Evolutionary conservation across 2,113 vertebrate species (phyloP).

Genomic region (Lycocorax pyrrhopterus): DNA sequence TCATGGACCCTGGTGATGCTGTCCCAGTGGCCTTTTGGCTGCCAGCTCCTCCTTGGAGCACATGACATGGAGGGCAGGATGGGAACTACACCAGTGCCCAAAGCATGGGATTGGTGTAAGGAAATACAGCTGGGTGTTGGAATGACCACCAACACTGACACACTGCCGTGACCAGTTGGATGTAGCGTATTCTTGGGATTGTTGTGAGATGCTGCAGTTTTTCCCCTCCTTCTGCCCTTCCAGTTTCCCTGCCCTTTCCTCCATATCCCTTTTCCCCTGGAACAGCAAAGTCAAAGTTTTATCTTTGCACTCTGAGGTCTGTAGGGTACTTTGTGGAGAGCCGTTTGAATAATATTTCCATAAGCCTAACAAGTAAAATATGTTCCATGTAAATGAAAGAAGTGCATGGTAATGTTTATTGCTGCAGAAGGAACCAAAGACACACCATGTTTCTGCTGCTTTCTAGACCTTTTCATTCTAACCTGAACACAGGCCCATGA

Average conservation of each 20-base stretch:
- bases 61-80: neutral
- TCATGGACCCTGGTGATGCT: neutral
- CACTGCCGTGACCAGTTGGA: rapidly evolving
- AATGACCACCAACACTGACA: neutral
- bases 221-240: neutral
- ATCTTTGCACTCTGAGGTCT: neutral
- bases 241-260: neutral
- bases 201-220: neutral
- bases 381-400: slow-evolving; percentile 4
- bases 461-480: neutral
- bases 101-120: neutral
- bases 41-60: neutral
- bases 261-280: neutral
- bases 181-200: neutral
- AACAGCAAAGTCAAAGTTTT: neutral
- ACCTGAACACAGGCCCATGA: neutral
- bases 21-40: neutral
- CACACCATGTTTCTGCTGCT: neutral
- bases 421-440: neutral
- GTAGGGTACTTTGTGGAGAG: neutral
- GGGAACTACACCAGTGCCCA: neutral
- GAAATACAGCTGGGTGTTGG: neutral
- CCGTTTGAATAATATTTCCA: neutral
- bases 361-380: neutral
- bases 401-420: neutral